Conservation (phyloP, 2,888 invertebrate genomes). For the Polydrusus pterygomalis region DNA sequence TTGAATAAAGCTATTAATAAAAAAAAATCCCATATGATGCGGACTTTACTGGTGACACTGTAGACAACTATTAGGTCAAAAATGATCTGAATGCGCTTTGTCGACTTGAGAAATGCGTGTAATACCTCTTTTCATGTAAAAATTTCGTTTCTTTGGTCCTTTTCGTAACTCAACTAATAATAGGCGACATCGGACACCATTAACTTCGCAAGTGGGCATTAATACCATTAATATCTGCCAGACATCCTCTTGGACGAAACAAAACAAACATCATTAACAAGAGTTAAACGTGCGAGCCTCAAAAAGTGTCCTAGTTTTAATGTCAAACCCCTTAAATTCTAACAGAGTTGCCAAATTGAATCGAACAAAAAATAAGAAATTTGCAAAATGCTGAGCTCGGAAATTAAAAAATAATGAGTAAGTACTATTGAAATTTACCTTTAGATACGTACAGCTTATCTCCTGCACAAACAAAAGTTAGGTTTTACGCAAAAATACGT, state of each 20-base stretch:
- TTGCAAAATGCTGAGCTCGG: too few species aligned
- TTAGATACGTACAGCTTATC: too few species aligned
- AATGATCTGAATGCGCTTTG: too few species aligned
- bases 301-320: conserved; percentile 31
- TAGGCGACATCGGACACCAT: conserved; percentile 50
- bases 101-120: conserved; percentile 2
- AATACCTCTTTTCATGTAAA: conserved; percentile 13
- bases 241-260: conserved; percentile 55
- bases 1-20: too few species aligned
- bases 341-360: conserved; percentile 38
- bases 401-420: too few species aligned
- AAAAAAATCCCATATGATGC: too few species aligned
- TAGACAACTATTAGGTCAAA: too few species aligned
- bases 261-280: conserved; percentile 60
- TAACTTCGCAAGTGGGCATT: conserved; percentile 52
- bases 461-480: too few species aligned
- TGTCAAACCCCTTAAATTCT: conserved; percentile 21
- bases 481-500: too few species aligned
- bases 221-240: conserved; percentile 60
- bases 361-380: neutral
- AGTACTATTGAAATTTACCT: too few species aligned
- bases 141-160: conserved; percentile 24
- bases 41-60: too few species aligned
- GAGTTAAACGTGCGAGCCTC: conserved; percentile 51
- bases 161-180: conserved; percentile 35